Conservation (phyloP, 2,113 vertebrate species). For the Nettapus auritus region DNA sequence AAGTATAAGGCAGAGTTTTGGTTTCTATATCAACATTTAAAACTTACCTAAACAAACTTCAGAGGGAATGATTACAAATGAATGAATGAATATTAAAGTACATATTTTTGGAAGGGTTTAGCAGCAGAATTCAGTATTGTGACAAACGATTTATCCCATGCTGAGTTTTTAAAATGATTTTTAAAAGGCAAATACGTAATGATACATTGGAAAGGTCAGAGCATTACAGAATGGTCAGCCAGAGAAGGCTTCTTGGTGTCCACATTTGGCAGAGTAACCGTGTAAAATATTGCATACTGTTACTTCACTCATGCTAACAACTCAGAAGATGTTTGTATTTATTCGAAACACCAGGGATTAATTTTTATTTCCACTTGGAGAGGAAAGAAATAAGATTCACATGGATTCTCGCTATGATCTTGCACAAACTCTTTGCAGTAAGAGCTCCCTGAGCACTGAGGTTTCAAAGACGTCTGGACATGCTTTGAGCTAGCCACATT, state of each 20-base stretch:
- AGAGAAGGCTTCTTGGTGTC: slow-evolving; percentile 21
- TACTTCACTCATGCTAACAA: slow-evolving; percentile 39
- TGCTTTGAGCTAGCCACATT: slow-evolving; percentile 52
- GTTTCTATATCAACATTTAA: not conserved
- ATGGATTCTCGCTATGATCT: not conserved
- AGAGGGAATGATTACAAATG: not conserved
- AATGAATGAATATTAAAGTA: not conserved
- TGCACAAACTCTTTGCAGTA: slow-evolving; percentile 1
- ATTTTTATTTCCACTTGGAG: not conserved
- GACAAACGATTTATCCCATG: not conserved
- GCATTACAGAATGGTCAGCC: not conserved
- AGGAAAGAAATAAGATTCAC: not conserved
- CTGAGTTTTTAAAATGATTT: not conserved
- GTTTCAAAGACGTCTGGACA: slow-evolving; percentile 42
- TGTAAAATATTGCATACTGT: slow-evolving; percentile 58
- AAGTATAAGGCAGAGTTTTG: not conserved
- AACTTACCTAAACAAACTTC: not conserved
- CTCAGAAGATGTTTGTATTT: slow-evolving; percentile 19
- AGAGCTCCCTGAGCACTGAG: slow-evolving; percentile 31
- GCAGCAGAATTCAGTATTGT: not conserved
- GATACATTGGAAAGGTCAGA: not conserved
- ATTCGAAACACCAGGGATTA: slow-evolving; percentile 10
- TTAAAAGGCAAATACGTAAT: not conserved
- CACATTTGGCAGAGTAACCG: slow-evolving; percentile 50
- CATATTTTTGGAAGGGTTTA: not conserved